Conservation (phyloP, 2,888 invertebrate genomes). For the Rhogogaster chlorosoma region DNA sequence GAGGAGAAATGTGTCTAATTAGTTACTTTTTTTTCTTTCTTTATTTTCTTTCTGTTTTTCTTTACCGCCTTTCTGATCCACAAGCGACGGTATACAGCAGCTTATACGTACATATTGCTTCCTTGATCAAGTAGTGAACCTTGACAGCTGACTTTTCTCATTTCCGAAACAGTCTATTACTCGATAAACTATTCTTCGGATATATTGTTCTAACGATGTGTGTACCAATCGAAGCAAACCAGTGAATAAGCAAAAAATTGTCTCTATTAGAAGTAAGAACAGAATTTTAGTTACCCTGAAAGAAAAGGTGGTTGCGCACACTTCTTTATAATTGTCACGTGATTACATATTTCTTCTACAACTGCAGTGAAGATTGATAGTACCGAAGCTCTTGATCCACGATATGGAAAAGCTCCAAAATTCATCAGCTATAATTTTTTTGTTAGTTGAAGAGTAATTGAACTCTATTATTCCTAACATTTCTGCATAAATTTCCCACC, state of each 20-base stretch:
- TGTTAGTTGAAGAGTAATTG: neutral
- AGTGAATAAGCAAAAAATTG: neutral
- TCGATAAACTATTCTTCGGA: neutral
- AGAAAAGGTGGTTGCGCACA: neutral
- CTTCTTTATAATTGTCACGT: neutral
- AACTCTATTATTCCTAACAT: neutral
- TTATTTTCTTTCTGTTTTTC: constrained; percentile 52
- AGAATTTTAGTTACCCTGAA: neutral
- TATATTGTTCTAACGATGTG: neutral
- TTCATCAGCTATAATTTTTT: neutral
- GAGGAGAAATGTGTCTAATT: constrained; percentile 43
- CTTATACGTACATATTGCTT: constrained; percentile 50
- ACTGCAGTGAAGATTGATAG: neutral
- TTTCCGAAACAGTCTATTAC: constrained; percentile 9
- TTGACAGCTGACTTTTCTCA: constrained; percentile 1
- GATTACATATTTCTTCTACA: neutral
- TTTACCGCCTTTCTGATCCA: constrained; percentile 18
- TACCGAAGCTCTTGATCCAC: neutral
- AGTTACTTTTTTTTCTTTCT: constrained; percentile 52
- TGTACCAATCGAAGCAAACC: neutral
- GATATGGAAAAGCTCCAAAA: neutral
- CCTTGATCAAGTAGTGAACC: constrained; percentile 37
- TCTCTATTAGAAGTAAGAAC: neutral
- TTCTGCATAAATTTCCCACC: neutral
- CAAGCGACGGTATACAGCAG: constrained; percentile 49